Base-by-base conservation (phyloP, 2,888 invertebrate genomes). In the Apoda limacodes region DNA sequence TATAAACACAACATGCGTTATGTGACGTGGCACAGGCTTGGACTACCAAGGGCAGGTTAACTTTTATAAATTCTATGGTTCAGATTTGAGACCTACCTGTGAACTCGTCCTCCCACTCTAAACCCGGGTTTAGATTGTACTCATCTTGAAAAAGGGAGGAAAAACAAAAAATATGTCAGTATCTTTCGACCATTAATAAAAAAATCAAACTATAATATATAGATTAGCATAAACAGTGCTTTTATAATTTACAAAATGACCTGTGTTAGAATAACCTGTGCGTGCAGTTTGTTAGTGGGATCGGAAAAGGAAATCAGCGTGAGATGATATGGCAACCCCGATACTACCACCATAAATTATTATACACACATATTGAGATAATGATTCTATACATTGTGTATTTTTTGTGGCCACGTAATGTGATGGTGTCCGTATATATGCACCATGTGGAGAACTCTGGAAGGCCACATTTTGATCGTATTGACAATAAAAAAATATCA, bases 91-190 rank as follows among this genome's bases (percentile, higher is more conserved):
- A 91, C 95, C 93, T 95, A 95, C 95, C 95, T 95, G 95, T 93
- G 85, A 95, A 95, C 87, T 95, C 95, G 93, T 95, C 95, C 90
- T 95, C 95, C 95, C 95, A 95, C 87, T 95, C 95, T 94, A 95
- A 94, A 92, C 93, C 93, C 88, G 94, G 94, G 90, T 94, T 94
- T 90, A 95, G 93, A 94, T 95, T 94, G 93, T 95, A 95, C 88
- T 95, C 95, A 89, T 95, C 95, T 95, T 93, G 90, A 92, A 90
- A 88, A 83, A 82, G 83, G 82, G 84, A 83, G 74, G 80, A 78
- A 76, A 70, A 74, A 76, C 65, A 78, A 74, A 72, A 72, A 74
- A 66, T 69, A 80, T 76, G 76, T 82, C 81, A 82, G 81, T 82
- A 82, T 78, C 60, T 72, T 68, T 72, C 64, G 68, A 72, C 68